Conservation (phyloP, 2,888 invertebrate genomes). For the Volucella bombylans region DNA sequence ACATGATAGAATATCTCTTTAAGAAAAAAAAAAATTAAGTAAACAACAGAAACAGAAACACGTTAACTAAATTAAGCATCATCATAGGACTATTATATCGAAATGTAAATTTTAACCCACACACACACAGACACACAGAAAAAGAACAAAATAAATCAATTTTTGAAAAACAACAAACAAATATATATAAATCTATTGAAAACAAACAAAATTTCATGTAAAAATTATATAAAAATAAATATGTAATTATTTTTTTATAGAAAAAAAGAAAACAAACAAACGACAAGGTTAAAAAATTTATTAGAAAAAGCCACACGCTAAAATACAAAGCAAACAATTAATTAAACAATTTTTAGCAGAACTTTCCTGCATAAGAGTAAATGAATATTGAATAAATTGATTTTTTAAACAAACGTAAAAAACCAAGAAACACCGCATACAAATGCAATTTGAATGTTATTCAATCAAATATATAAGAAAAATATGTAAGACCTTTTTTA, state of each 20-base stretch:
- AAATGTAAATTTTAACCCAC: no score
- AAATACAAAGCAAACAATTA: constrained; percentile 53
- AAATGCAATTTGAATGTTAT: constrained; percentile 47
- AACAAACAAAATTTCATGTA: constrained; percentile 2
- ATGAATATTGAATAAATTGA: constrained; percentile 38
- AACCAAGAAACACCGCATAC: background rate
- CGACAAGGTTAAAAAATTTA: constrained; percentile 11
- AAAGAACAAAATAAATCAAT: constrained; percentile 4
- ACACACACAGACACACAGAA: constrained; percentile 1
- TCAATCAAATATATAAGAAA: constrained; percentile 48
- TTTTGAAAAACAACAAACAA: background rate
- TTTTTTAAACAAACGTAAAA: constrained; percentile 50
- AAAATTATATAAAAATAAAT: constrained; percentile 46
- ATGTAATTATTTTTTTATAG: constrained; percentile 73
- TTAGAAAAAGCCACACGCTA: constrained; percentile 40
- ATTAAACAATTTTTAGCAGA: constrained; percentile 1
- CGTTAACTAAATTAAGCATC: constrained; percentile 3
- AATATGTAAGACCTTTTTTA: background rate
- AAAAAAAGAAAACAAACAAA: constrained; percentile 16
- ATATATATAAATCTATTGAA: constrained; percentile 42
- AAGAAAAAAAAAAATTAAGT: background rate
- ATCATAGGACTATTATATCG: no score
- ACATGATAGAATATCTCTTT: no score
- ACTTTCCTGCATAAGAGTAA: constrained; percentile 1
- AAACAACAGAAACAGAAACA: background rate